Evolutionary conservation across 1,140 invertebrate species (phyloP), one percentile per base, ranked within the genome.

Genomic region (Aporrectodea caliginosa): DNA sequence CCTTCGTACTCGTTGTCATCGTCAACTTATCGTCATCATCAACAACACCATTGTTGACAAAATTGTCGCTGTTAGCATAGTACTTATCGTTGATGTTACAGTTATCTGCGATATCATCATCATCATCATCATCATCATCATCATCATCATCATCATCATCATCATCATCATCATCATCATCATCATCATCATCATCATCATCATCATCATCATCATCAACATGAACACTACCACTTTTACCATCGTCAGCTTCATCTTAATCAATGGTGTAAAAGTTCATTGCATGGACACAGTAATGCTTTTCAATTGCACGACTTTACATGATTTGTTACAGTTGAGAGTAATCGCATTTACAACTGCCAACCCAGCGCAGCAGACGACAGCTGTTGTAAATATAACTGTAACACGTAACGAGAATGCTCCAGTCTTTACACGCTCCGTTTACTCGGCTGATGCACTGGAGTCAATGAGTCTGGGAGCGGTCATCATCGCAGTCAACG

Each of bases 401-500:
- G 78, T 79, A 16, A 35, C 78, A 1, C 78, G 78, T 68, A 79
- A 79, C 31, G 78, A 79, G 29, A 75, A 79, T 75, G 78, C 31
- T 0, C 78, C 78, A 34, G n/a, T 33, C n/a, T 79, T 79, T 68
- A n/a, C 34, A 16, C 33, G 73, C 0, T n/a, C 14, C 12, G 16
- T 33, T 1, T 79, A 75, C 35, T 16, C 27, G 22, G 71, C 74
- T 29, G 71, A 34, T 6, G 72, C 30, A 27, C 71, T 35, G 2
- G 78, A 74, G 34, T 31, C 33, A 32, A n/a, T 68, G 22, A 33
- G 29, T 12, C 93, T 95, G 80, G 94, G 94, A 33, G 93, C 92
- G 1, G 90, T 92, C 14, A 92, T 97, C 0, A 92, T 93, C 1
- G 93, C 92, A 69, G 90, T 95, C 29, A 89, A 92, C 1, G 94